phyloP scores from a whole-genome alignment of 2,113 vertebrate genomes.

The Otocyon megalotis region DNA sequence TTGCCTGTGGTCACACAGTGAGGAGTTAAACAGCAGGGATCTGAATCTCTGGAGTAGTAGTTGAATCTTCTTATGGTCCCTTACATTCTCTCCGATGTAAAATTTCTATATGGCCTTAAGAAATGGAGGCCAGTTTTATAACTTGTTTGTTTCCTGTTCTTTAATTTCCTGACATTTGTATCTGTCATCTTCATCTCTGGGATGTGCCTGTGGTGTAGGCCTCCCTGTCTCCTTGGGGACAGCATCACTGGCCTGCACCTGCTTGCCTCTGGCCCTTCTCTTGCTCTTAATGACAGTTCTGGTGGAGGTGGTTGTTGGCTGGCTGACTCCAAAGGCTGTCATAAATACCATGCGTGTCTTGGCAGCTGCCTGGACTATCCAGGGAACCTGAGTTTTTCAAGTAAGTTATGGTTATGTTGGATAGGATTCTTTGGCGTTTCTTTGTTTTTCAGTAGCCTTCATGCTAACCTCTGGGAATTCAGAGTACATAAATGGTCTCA shows the following conservation, averaged over 20 bases:
- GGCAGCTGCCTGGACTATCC: not conserved
- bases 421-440: not conserved
- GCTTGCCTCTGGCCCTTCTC: not conserved
- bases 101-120: constrained; percentile 39
- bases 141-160: not conserved
- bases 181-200: constrained; percentile 25
- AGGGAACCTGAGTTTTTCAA: constrained; percentile 17
- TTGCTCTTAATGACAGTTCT: not conserved
- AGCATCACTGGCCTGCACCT: not conserved
- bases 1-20: constrained; percentile 35
- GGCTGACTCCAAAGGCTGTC: not conserved
- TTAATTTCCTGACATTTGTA: constrained; percentile 15
- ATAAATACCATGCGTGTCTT: not conserved
- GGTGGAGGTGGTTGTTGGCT: not conserved
- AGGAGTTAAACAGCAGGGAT: not conserved
- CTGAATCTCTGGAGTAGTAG: not conserved
- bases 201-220: not conserved
- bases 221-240: not conserved
- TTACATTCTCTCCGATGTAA: constrained; percentile 8
- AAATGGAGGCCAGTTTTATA: not conserved
- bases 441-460: not conserved
- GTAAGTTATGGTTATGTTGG: not conserved
- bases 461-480: constrained; percentile 18
- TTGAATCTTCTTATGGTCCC: not conserved
- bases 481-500: not conserved